phyloP scores from a whole-genome alignment of 2,888 invertebrate species.

The Operophtera brumata region DNA sequence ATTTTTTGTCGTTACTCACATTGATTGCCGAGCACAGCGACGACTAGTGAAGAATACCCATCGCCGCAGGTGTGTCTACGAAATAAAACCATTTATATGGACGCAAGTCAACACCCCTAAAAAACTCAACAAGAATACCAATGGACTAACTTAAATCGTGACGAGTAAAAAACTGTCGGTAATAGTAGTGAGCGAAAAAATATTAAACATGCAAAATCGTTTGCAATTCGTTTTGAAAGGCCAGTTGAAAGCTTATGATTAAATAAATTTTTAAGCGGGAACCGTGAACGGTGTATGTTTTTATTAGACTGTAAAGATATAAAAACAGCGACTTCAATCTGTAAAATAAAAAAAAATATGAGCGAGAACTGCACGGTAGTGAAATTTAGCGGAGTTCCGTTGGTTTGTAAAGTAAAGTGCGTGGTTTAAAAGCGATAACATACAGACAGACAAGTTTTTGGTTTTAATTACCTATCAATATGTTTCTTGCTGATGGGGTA shows the following conservation, averaged over 20 bases:
- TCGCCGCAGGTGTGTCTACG: constrained; percentile 44
- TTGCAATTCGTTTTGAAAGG: constrained; percentile 62
- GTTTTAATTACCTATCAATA: constrained; percentile 20
- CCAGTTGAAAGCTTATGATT: constrained; percentile 68
- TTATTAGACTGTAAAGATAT: constrained; percentile 48
- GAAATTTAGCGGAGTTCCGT: constrained; percentile 42
- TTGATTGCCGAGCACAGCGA: constrained; percentile 39
- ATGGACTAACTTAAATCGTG: constrained; percentile 33
- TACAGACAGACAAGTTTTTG: neutral
- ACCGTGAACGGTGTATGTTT: constrained; percentile 56
- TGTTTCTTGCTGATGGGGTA: neutral
- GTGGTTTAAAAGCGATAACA: constrained; percentile 14
- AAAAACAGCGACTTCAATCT: constrained; percentile 50
- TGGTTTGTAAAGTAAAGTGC: constrained; percentile 27
- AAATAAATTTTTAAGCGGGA: constrained; percentile 55
- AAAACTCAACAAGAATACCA: constrained; percentile 25
- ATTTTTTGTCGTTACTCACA: constrained; percentile 10
- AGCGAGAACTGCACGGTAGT: constrained; percentile 37
- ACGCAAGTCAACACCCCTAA: constrained; percentile 42
- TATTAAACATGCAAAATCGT: constrained; percentile 58
- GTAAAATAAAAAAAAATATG: constrained; percentile 45
- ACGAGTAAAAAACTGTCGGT: constrained; percentile 48
- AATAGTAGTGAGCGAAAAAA: constrained; percentile 56
- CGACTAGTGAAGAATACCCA: constrained; percentile 37
- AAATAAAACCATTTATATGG: constrained; percentile 46